These are phyloP conservation scores for Periplaneta americana DNA, from an alignment of 1,140 invertebrate genomes.

Conservation along the genomic window DNA sequence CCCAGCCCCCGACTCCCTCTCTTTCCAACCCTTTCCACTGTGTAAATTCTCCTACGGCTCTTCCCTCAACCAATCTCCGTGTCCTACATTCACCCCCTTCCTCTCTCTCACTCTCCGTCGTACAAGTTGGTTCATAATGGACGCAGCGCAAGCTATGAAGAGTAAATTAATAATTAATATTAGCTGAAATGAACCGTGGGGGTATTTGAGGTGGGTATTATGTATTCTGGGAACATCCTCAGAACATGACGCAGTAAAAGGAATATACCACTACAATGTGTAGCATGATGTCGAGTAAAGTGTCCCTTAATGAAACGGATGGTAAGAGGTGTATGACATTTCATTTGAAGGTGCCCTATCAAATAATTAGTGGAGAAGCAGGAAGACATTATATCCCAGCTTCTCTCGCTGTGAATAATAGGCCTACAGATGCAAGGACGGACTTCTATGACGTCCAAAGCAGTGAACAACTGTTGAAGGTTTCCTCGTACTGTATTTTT, in stretches of 20 bases:
- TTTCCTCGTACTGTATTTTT: too few relatives aligned
- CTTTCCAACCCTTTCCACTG: neutral
- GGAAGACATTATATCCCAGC: too few relatives aligned
- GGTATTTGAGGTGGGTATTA: neutral
- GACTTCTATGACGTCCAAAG: too few relatives aligned
- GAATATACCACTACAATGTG: neutral
- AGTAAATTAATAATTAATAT: neutral
- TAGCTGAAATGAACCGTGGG: neutral
- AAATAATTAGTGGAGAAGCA: too few relatives aligned
- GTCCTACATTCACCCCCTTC: neutral
- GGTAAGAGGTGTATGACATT: too few relatives aligned
- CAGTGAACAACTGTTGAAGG: too few relatives aligned
- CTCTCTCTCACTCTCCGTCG: neutral
- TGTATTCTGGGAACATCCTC: neutral
- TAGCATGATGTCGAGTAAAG: neutral
- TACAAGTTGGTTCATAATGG: neutral
- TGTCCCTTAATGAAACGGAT: neutral
- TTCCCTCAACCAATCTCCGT: neutral
- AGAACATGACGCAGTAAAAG: neutral
- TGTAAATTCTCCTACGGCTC: neutral
- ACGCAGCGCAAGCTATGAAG: neutral
- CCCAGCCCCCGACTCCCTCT: neutral
- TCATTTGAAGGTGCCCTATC: neutral
- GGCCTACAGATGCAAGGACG: too few relatives aligned
- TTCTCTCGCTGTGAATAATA: too few relatives aligned